These are phyloP conservation scores for Eueides isabella DNA, from an alignment of 1,140 invertebrate genomes.

Conservation along the genomic window DNA sequence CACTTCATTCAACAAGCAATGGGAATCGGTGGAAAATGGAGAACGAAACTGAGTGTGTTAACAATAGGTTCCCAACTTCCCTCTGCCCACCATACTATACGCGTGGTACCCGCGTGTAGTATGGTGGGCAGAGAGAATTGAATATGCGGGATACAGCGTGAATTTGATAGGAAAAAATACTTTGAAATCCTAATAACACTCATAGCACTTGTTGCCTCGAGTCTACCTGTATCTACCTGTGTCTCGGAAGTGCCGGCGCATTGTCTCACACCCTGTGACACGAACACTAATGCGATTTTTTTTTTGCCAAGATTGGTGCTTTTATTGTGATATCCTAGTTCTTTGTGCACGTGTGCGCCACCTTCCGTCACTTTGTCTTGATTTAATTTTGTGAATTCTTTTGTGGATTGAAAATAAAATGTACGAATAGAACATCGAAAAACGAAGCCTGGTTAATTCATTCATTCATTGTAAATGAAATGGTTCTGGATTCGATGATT, in stretches of 20 bases:
- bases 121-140: too few species aligned
- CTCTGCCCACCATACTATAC: too few species aligned
- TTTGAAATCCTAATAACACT: neutral
- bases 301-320: constrained; percentile 29
- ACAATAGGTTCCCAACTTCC: too few species aligned
- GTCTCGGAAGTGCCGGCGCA: constrained; percentile 67
- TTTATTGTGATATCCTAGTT: constrained; percentile 32
- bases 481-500: too few species aligned
- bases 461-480: too few species aligned
- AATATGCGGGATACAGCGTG: too few species aligned
- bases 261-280: constrained; percentile 69
- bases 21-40: too few species aligned
- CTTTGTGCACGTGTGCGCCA: constrained; percentile 25
- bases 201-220: constrained; percentile 16
- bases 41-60: too few species aligned
- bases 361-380: constrained; percentile 32
- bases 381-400: neutral
- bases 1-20: too few species aligned
- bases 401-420: neutral
- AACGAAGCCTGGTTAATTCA: neutral
- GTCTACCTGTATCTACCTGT: constrained; percentile 47
- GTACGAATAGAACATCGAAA: neutral
- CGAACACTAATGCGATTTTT: constrained; percentile 54
- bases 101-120: too few species aligned
- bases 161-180: too few species aligned